A percentile compares a stretch with the other conserved stretches of the same genome.
Conservation (phyloP, 2,797 vertebrate genomes). For the Remorina albescens region DNA sequence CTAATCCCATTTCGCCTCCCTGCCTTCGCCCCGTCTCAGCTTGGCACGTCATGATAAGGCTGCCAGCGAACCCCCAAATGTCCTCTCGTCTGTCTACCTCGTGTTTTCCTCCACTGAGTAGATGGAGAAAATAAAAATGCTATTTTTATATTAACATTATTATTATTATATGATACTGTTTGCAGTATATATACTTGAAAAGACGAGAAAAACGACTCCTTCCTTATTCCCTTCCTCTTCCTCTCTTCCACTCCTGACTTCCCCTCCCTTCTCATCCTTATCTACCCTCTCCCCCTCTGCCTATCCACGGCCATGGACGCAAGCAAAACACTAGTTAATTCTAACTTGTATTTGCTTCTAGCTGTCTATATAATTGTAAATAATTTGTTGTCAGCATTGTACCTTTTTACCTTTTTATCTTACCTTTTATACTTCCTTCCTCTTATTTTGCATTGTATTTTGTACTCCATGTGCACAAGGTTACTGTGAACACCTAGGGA, state of each 20-base stretch:
- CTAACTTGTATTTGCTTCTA: slow-evolving; percentile 76
- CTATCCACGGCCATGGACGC: slow-evolving; percentile 60
- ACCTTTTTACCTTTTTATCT: slow-evolving; percentile 57
- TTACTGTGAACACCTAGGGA: slow-evolving; percentile 59
- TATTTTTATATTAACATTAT: slow-evolving; percentile 69
- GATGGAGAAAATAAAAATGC: slow-evolving; percentile 51
- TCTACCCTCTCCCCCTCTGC: too few species aligned
- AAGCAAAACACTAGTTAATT: slow-evolving; percentile 66
- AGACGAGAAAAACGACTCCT: slow-evolving; percentile 67
- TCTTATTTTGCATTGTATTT: slow-evolving; percentile 62
- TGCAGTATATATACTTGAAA: slow-evolving; percentile 74
- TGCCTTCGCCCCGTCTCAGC: slow-evolving; percentile 27
- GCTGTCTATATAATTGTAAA: slow-evolving; percentile 71
- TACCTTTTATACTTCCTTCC: slow-evolving; percentile 65
- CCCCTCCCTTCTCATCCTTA: slow-evolving; percentile 2
- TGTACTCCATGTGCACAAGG: slow-evolving; percentile 40
- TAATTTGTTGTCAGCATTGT: slow-evolving; percentile 50
- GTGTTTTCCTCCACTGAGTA: slow-evolving; percentile 59
- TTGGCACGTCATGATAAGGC: slow-evolving; percentile 66
- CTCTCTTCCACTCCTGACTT: slow-evolving; percentile 34
- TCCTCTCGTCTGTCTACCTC: slow-evolving; percentile 78
- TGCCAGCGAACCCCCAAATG: slow-evolving; percentile 64
- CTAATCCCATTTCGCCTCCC: slow-evolving; percentile 15
- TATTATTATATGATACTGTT: slow-evolving; percentile 74
- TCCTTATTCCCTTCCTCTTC: slow-evolving; percentile 33